Evolutionary conservation across 2,888 invertebrate species (phyloP), one percentile per base, ranked within the genome.

Genomic region (Phania funesta): DNA sequence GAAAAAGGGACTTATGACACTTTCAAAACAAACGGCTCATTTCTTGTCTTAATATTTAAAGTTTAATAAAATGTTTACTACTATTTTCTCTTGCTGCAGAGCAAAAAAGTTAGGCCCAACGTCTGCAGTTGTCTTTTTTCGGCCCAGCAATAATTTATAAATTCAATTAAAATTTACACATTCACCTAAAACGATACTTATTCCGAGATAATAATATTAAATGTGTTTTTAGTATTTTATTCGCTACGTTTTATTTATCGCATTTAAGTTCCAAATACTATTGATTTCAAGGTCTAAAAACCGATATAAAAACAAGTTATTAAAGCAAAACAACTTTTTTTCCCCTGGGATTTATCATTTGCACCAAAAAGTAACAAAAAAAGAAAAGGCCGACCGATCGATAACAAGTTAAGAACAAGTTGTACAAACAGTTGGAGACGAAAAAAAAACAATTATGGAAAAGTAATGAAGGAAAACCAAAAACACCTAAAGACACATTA

Each of bases 201-300:
- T 16, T 46, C 24, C 56, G 18, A 35, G n/a, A 26, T 44, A 41
- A 16, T 16, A 32, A 16, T 52, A 7, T 52, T 41, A 58, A 58
- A 65, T 67, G 20, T 58, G 20, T 65, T 50, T 60, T 64, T n/a
- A 16, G 13, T 24, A 1, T 48, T 46, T 74, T n/a, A 22, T 35
- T 50, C 5, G 20, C 2, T 35, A 35, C 7, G 7, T 48, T 76
- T 52, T 22, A 7, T 62, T 35, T 35, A 54, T 50, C 52, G 56
- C 18, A 65, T 48, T 75, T 52, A 41, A 79, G 71, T 79, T 79
- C 58, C 78, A 79, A 79, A 79, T 73, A 44, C 48, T 73, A 26
- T 58, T 79, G 65, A 65, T 79, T 79, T 79, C 78, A 79, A 79
- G 78, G 78, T 71, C 71, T 60, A 58, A 65, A 65, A 67, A 67